These are phyloP conservation scores for Sarcophaga rosellei DNA, from an alignment of 2,888 invertebrate species.

Conservation along the genomic window DNA sequence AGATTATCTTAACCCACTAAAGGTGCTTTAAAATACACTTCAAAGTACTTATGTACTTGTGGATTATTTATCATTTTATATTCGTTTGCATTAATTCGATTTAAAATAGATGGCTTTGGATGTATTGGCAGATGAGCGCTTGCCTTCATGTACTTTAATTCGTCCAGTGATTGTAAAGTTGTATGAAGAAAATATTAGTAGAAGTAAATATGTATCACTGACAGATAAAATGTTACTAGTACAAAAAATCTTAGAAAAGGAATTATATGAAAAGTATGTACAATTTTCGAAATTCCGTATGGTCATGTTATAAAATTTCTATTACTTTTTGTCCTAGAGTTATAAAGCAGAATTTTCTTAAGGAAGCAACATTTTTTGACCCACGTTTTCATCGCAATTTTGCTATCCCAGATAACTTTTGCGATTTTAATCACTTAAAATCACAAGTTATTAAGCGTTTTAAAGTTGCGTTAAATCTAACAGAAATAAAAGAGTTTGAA, in stretches of 20 bases:
- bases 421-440: constrained; percentile 33
- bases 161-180: constrained; percentile 73
- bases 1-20: constrained; percentile 72
- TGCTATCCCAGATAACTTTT: constrained; percentile 29
- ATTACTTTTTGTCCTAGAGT: constrained; percentile 60
- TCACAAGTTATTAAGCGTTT: constrained; percentile 42
- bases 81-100: background rate
- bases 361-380: constrained; percentile 74
- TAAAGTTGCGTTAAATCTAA: constrained; percentile 30
- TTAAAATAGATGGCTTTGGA: constrained; percentile 71
- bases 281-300: background rate
- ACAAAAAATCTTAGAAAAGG: constrained; percentile 69
- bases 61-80: background rate
- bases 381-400: constrained; percentile 73
- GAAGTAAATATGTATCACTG: constrained; percentile 47
- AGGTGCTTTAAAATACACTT: constrained; percentile 66
- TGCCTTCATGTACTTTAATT: constrained; percentile 73
- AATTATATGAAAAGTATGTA: constrained; percentile 70
- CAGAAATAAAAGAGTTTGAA: background rate
- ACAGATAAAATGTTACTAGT: constrained; percentile 50
- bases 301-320: background rate
- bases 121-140: constrained; percentile 72
- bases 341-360: constrained; percentile 69
- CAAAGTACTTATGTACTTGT: background rate
- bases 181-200: constrained; percentile 73